phyloP scores from a whole-genome alignment of 2,888 invertebrate species.

The Rapana venosa region DNA sequence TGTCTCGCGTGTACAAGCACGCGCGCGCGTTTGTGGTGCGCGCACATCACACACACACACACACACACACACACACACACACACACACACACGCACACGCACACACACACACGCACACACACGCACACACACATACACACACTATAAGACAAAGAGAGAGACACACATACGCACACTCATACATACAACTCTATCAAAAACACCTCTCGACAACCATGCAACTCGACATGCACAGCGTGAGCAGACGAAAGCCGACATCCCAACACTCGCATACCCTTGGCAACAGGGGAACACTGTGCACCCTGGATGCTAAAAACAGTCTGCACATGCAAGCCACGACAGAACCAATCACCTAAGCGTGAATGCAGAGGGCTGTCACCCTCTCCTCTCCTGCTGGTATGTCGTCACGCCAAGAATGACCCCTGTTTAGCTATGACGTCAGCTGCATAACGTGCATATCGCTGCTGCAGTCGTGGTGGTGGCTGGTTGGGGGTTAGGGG shows the following conservation, averaged over 20 bases:
- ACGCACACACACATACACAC: too few relatives aligned
- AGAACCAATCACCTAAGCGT: neutral
- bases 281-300: neutral
- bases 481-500: too few relatives aligned
- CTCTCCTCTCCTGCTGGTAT: neutral
- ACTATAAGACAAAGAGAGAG: too few relatives aligned
- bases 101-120: too few relatives aligned
- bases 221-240: neutral
- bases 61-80: too few relatives aligned
- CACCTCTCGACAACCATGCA: neutral
- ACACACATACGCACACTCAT: too few relatives aligned
- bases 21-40: too few relatives aligned
- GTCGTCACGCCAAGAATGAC: neutral
- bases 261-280: neutral
- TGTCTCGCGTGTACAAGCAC: too few relatives aligned
- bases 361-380: neutral
- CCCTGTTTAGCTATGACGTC: neutral
- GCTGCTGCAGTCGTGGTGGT: too few relatives aligned
- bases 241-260: neutral
- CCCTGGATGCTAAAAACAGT: neutral
- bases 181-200: too few relatives aligned
- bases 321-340: neutral
- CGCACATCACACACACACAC: too few relatives aligned
- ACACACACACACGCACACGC: too few relatives aligned
- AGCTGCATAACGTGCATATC: neutral